Evolutionary conservation across 2,888 invertebrate species (phyloP).

Genomic region (Rambutsinella grinnellia): DNA sequence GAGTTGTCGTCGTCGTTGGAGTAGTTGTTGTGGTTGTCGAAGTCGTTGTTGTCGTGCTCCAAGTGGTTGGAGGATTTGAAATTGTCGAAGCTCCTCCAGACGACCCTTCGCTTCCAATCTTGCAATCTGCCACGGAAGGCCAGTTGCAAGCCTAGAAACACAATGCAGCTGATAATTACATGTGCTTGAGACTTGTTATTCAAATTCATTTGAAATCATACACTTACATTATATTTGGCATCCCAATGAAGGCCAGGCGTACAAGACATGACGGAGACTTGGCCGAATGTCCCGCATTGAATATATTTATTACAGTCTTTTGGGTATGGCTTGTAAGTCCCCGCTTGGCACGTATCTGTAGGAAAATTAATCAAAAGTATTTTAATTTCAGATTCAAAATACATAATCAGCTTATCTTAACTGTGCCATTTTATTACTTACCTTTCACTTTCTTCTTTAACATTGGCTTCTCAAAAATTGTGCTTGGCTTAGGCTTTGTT

Average conservation of each 20-base stretch:
- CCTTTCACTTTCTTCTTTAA: background rate
- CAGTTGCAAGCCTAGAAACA: constrained; percentile 28
- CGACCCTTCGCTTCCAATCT: background rate
- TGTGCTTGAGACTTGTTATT: background rate
- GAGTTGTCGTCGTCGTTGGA: constrained; percentile 5
- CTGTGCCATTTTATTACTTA: background rate
- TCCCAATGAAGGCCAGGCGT: constrained; percentile 46
- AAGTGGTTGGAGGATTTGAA: constrained; percentile 3
- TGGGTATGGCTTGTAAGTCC: constrained; percentile 4
- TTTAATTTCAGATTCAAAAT: background rate
- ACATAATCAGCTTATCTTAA: background rate
- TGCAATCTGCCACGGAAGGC: background rate
- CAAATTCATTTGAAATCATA: constrained; percentile 12
- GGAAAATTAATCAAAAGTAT: background rate
- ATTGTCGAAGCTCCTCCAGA: background rate
- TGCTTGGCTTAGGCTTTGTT: too few species aligned
- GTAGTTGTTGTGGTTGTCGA: background rate
- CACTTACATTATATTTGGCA: background rate
- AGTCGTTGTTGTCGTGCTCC: background rate
- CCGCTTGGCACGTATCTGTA: constrained; percentile 15
- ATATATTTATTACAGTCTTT: constrained; percentile 33
- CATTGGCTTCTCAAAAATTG: background rate
- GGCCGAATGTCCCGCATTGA: constrained; percentile 4
- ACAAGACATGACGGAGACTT: background rate
- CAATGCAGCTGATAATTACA: too few species aligned